Percentiles rank a stretch among this genome's conserved stretches.
Conservation (phyloP, 2,113 vertebrate genomes). For the Microcebus lehilahytsara region DNA sequence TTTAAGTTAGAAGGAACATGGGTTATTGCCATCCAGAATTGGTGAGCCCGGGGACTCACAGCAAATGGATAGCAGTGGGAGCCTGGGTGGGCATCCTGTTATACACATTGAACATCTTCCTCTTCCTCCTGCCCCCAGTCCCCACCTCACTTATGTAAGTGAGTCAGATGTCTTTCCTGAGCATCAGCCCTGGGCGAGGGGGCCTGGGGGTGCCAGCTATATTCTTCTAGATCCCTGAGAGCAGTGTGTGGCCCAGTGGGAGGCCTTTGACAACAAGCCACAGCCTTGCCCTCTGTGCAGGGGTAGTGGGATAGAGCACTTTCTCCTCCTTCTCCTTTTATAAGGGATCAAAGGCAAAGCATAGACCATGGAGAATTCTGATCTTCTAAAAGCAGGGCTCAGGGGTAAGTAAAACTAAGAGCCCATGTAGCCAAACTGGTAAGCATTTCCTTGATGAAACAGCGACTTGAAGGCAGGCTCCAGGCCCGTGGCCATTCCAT, state of each 20-base stretch:
- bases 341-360: not conserved
- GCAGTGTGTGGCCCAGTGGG: not conserved
- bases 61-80: not conserved
- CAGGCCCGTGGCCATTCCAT: accelerated
- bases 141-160: not conserved
- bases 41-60: not conserved
- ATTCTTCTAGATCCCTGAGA: not conserved
- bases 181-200: not conserved
- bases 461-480: not conserved
- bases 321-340: not conserved
- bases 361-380: not conserved
- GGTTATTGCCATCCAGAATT: not conserved
- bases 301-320: accelerated
- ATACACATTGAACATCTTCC: accelerated
- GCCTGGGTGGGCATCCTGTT: too few relatives aligned
- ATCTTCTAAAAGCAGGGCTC: not conserved
- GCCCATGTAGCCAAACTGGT: not conserved
- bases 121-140: not conserved
- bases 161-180: not conserved
- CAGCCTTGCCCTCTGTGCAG: not conserved
- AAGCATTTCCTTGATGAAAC: not conserved
- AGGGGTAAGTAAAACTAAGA: not conserved
- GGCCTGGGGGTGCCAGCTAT: not conserved
- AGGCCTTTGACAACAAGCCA: not conserved
- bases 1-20: not conserved